Conservation (phyloP, 2,888 invertebrate species). For the Stegana nigrithorax region DNA sequence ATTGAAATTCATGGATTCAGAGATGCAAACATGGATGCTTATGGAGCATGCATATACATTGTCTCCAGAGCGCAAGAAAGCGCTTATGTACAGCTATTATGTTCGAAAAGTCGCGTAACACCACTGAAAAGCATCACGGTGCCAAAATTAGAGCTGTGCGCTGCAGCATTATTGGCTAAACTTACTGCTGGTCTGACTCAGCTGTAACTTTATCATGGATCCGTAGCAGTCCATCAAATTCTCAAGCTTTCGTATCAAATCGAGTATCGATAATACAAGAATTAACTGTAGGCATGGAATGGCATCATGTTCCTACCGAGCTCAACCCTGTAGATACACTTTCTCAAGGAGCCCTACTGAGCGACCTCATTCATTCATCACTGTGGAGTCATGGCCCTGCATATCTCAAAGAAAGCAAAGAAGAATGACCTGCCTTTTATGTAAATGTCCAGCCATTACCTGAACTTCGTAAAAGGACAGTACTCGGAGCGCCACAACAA, state of each 20-base stretch:
- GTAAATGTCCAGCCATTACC: neutral
- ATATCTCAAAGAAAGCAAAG: neutral
- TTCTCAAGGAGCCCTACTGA: neutral
- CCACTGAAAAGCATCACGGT: conserved; percentile 12
- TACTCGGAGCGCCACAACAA: neutral
- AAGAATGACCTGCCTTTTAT: neutral
- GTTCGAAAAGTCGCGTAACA: conserved; percentile 18
- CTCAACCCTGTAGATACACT: conserved; percentile 8
- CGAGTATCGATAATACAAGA: conserved; percentile 1
- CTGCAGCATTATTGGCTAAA: neutral
- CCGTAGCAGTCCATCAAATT: neutral
- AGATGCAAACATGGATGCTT: neutral
- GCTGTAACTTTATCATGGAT: conserved; percentile 1
- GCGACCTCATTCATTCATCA: neutral
- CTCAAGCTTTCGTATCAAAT: conserved; percentile 16
- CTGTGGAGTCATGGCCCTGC: neutral
- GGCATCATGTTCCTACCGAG: conserved; percentile 10
- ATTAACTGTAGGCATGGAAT: neutral
- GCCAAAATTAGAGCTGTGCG: conserved; percentile 7
- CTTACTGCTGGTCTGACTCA: neutral
- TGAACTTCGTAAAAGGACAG: neutral
- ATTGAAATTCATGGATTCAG: conserved; percentile 23
- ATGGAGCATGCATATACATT: too few species aligned
- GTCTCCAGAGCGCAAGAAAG: too few species aligned
- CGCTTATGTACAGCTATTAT: neutral